Base-by-base conservation (phyloP, 2,113 vertebrate genomes). In the Nothoprocta perdicaria region DNA sequence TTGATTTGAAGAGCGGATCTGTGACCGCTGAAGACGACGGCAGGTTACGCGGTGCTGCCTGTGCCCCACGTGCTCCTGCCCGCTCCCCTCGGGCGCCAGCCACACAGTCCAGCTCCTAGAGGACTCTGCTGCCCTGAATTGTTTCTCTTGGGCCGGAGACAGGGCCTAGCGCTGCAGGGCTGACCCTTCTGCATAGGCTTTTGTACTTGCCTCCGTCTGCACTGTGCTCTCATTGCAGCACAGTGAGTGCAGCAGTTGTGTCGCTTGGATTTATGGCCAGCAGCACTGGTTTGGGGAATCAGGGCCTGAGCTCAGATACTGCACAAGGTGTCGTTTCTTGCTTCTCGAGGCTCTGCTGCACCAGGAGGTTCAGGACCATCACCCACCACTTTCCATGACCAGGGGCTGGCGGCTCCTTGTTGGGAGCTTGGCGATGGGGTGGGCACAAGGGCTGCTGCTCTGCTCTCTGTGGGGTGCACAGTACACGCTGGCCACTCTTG, bases 1-100 rank as follows among this genome's bases (percentile, higher is more conserved):
- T 84, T 80, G 80, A 83, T 87, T 97, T 97, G 97, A 96, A 95
- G 95, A 96, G 95, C 89, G 92, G 80, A 19, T 43, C 35, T 83
- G 19, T 58, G 75, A 68, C 63, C 35, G 80, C 41, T 8, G 35
- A 38, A 38, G 35, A 38, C 35, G 35, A 38, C 35, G 8, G 35
- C 35, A 38, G 35, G 35, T 38, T 38, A 38, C 35, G 35, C 35
- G 35, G 35, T 38, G 35, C 35, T 38, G 35, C 35, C 35, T 38
- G 35, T 38, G 35, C 35, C 35, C 35, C 35, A 38, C 35, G 35
- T 38, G 35, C 35, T 38, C 35, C 35, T 38, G 35, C 35, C 35
- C 35, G 35, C 35, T 38, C 35, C 35, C 35, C 35, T 38, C 35
- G 35, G 35, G 35, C 35, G 35, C 35, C 35, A 38, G 35, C 35